Evolutionary conservation across 2,888 invertebrate genomes (phyloP), one percentile per base, ranked within the genome.

Genomic region (Desoria tigrina): DNA sequence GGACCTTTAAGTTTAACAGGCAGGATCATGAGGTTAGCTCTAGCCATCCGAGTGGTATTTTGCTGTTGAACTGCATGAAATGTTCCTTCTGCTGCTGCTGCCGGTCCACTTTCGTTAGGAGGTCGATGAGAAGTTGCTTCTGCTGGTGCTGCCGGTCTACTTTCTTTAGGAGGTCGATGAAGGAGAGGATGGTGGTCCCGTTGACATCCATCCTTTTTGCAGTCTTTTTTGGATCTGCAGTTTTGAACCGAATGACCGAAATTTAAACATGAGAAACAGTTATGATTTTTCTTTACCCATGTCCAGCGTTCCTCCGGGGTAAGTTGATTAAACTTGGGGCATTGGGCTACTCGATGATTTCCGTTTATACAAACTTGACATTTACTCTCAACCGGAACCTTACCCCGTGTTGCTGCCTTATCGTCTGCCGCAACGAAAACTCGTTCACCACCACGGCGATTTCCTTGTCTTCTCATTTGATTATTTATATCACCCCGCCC

Each of bases 191-290:
- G 57, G 24, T 63, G 63, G 16, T 3, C 2, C 23, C 24, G 14
- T 2, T 28, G 18, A 49, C 63, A 63, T 1, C 55, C 62, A 18
- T 42, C 55, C 3, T 27, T 28, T 1, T 24, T 26, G 51, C 63
- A 63, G 18, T 21, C 4, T n/a, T 27, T 21, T 21, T 32, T 42
- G 2, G 6, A 1, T 2, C 14, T 2, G 24, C 63, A 59, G 1
- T 37, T n/a, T 2, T 16, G 1, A 4, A 37, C 23, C 2, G 2
- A 18, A 42, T 63, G 63, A 21, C 54, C 54, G 3, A 1, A 16
- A n/a, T 37, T 42, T 9, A 63, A 26, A 27, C 63, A 63, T 2
- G 21, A 14, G 24, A 58, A 59, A 42, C 63, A 63, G 16, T 32
- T 11, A 2, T 39, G 11, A 2, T 51, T 63, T 39, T 24, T n/a